Base-by-base conservation (phyloP, 2,113 vertebrate genomes). In the Xyrauchen texanus region DNA sequence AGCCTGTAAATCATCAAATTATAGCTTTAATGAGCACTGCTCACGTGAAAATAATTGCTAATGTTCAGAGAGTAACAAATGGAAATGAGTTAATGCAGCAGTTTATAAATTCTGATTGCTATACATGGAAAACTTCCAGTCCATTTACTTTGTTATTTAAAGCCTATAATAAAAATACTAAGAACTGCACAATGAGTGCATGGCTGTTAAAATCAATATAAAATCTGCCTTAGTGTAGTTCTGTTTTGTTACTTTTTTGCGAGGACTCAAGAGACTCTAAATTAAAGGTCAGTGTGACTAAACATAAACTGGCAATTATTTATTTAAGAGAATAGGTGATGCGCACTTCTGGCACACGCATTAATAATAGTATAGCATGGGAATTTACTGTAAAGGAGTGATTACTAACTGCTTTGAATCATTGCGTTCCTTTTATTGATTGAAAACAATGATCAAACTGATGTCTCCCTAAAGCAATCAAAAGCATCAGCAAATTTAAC, bases 31-130 rank as follows among this genome's bases (percentile, higher is more conserved):
- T 89, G 90, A 92, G 87, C 84, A 67, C 86, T 85, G 89, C 87
- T 90, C 90, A 84, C 88, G 88, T 91, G 91, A 91, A 92, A 92
- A 93, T 93, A 93, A 94, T 94, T 93, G 91, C 92, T 93, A 93
- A 93, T 92, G 91, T 92, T 92, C 87, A 80, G 84, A 90, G 90
- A 91, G 93, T 91, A 91, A 92, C 92, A 89, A 92, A 87, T 93
- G 90, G 91, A 92, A 93, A 92, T 90, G 86, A 91, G 89, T 90
- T 93, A 94, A 93, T 93, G 90, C 90, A 91, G 89, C 93, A 90
- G 92, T 93, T 91, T 91, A 92, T 93, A 93, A 90, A 92, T 89
- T 90, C 88, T 90, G 91, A 93, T 92, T 90, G 93, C 88, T 90
- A 90, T 91, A 90, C 91, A 91, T 90, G 91, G 91, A 91, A 93